Percentiles rank a stretch among this genome's conserved stretches.
Evolutionary conservation across 2,888 invertebrate genomes (phyloP).

Genomic region (Gortyna flavago): DNA sequence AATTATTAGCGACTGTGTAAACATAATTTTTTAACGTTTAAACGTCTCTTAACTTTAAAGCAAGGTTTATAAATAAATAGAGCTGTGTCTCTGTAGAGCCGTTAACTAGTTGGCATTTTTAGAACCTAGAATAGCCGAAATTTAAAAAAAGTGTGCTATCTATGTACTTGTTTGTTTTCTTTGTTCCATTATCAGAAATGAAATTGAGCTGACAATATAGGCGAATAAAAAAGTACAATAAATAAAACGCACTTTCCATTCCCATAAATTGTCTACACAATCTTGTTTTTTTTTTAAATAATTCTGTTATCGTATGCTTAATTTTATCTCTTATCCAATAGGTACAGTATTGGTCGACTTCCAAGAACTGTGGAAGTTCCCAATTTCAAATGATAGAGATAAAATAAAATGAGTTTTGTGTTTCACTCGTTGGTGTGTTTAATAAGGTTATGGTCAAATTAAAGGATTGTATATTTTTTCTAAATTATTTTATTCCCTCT

Average conservation of each 20-base stretch:
- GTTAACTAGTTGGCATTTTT: background rate
- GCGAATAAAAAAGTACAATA: background rate
- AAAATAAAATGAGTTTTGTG: constrained; percentile 7
- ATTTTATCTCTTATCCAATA: constrained; percentile 21
- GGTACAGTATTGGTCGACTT: background rate
- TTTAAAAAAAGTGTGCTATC: background rate
- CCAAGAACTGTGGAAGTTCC: constrained; percentile 11
- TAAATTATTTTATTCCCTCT: constrained; percentile 88
- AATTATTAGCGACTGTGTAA: background rate
- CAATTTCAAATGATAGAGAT: constrained; percentile 8
- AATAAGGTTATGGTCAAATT: constrained; percentile 63
- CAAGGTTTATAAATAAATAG: no score
- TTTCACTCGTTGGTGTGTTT: constrained; percentile 6
- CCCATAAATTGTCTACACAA: background rate
- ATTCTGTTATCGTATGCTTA: constrained; percentile 14
- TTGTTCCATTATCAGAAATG: constrained; percentile 28
- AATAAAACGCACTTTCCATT: background rate
- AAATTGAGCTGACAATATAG: constrained; percentile 7
- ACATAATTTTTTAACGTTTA: background rate
- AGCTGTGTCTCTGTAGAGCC: background rate
- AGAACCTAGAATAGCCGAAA: no score
- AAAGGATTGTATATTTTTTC: constrained; percentile 77
- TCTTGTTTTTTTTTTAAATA: constrained; percentile 33
- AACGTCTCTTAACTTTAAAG: background rate
- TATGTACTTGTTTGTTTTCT: background rate